phyloP scores from a whole-genome alignment of 2,797 vertebrate genomes.

The Hephaestus fuliginosus region DNA sequence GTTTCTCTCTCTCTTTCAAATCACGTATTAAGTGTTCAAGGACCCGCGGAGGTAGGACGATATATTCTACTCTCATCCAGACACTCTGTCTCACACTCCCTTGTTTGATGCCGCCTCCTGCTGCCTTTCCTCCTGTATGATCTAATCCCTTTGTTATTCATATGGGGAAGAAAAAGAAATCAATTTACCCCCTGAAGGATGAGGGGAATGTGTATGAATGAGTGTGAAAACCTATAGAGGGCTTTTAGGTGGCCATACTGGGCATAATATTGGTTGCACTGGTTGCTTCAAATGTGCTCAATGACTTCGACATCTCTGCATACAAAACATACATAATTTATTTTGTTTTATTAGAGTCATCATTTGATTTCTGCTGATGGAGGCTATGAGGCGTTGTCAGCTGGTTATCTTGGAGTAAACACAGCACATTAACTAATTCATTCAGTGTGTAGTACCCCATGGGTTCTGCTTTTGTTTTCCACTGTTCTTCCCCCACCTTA shows the following conservation, averaged over 20 bases:
- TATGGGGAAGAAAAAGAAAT: constrained; percentile 1
- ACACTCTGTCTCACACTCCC: background rate
- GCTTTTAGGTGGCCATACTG: background rate
- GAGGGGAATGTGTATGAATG: background rate
- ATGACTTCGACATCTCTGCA: background rate
- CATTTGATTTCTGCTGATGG: background rate
- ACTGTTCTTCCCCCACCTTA: background rate
- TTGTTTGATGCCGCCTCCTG: background rate
- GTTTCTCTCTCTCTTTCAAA: constrained; percentile 22
- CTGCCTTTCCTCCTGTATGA: constrained; percentile 13
- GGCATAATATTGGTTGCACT: background rate
- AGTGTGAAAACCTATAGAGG: constrained; percentile 14
- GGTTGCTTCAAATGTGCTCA: background rate
- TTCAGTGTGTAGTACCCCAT: background rate
- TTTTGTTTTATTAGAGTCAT: background rate
- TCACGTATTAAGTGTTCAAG: constrained; percentile 48
- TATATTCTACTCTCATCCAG: constrained; percentile 12
- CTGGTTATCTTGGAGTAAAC: background rate
- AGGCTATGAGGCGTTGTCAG: background rate
- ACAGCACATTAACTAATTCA: background rate
- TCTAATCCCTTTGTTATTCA: constrained; percentile 47
- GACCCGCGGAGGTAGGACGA: constrained; percentile 32
- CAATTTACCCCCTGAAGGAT: constrained; percentile 26
- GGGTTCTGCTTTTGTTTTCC: background rate
- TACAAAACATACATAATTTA: background rate